Evolutionary conservation across 35 echinoderm and acorn worm species (phyloP), one percentile per base, ranked within the genome.

Genomic region (Apostichopus japonicus): DNA sequence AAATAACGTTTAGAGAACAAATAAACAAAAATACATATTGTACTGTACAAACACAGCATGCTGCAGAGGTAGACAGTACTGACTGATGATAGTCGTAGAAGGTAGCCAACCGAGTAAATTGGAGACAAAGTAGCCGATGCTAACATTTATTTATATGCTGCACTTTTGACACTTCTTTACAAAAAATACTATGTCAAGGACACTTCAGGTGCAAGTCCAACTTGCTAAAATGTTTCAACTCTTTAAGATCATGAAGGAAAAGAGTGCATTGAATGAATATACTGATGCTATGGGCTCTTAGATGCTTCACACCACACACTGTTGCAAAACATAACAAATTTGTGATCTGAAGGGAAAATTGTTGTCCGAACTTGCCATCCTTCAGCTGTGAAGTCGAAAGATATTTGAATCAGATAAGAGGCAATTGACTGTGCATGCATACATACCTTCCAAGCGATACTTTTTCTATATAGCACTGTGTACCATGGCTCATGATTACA

Each of bases 111-210:
- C 63, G 19, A 15, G 19, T 67, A 10, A 67, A 67, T 67, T 67
- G 11, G 19, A 67, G 63, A 67, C 63, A 67, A 67, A 67, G 11
- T 17, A 9, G 63, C 63, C 63, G 19, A 67, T 67, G 8, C 63
- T 19, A 67, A 67, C 63, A 67, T 67, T 67, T 44, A 44, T 44
- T 67, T 67, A 67, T 67, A 0, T 67, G 19, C 63, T 15, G 63
- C 63, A 67, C 63, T 67, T 67, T 44, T 67, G 8, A 67, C 63
- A 67, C 63, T 15, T 67, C 63, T 15, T 11, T 67, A 67, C 19
- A 67, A 19, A 67, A 19, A 67, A 67, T 83, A 53, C 9, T 83
- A 55, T 83, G 79, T 83, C 79, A 83, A 83, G 79, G 79, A 83
- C 79, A 83, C 79, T n/a, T 83, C 79, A 83, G 79, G 79, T 83